Evolutionary conservation across 2,113 vertebrate genomes (phyloP).

Genomic region (Tenebrosternarchus preto): DNA sequence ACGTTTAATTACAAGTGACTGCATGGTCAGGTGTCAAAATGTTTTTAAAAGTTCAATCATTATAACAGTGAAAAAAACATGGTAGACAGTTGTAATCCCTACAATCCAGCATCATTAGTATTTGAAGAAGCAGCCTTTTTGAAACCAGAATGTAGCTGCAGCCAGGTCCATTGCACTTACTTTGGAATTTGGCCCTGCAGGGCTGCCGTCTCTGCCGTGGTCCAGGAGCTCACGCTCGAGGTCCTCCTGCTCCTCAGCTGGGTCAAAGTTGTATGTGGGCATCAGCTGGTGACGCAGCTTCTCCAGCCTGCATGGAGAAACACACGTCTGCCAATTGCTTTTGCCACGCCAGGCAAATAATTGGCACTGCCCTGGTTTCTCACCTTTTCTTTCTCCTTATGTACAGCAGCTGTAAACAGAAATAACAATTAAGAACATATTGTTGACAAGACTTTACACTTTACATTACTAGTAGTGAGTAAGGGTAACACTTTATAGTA

Average conservation of each 20-base stretch:
- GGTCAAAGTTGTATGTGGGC: constrained; percentile 99
- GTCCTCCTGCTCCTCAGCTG: constrained; percentile 94
- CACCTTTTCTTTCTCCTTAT: constrained; percentile 96
- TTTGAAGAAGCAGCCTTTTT: background rate
- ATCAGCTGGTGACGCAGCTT: constrained; percentile 96
- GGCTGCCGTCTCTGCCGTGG: constrained; percentile 81
- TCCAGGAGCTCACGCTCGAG: constrained; percentile 96
- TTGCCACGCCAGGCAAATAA: background rate
- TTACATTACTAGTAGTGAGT: no score
- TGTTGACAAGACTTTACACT: no score
- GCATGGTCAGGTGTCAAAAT: constrained; percentile 68
- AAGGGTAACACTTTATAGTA: no score
- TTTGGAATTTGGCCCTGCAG: constrained; percentile 76
- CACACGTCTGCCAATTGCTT: background rate
- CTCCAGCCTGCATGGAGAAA: constrained; percentile 80
- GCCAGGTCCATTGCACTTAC: constrained; percentile 50
- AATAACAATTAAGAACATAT: background rate
- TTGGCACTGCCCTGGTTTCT: constrained; percentile 49
- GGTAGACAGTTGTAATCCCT: no score
- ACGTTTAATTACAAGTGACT: constrained; percentile 72
- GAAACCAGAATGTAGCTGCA: no score
- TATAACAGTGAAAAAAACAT: no score
- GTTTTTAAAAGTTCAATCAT: constrained; percentile 60
- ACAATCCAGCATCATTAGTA: no score
- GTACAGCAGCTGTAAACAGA: constrained; percentile 86